These are phyloP conservation scores for Danio jaintianensis DNA, from an alignment of 2,797 vertebrate species.

Conservation along the genomic window DNA sequence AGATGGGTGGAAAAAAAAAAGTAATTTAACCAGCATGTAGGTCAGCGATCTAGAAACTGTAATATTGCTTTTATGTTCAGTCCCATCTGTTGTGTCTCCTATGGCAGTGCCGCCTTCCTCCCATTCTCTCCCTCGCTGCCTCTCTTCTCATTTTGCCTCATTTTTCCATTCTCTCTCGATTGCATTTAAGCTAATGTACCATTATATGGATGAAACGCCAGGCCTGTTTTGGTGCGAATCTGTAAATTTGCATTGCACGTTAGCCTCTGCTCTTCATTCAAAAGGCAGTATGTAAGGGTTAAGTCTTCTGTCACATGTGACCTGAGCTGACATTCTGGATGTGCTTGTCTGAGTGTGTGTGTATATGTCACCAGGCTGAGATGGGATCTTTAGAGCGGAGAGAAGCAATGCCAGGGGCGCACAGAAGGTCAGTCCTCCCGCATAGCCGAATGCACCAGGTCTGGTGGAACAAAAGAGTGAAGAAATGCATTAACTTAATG, in stretches of 20 bases:
- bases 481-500: slow-evolving; percentile 70
- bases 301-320: slow-evolving; percentile 17
- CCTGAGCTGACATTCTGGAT: slow-evolving; percentile 4
- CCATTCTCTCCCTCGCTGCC: background rate
- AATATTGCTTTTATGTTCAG: slow-evolving; percentile 72
- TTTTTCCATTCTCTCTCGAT: slow-evolving; percentile 32
- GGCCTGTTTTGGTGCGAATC: slow-evolving; percentile 61
- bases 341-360: slow-evolving; percentile 1
- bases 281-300: background rate
- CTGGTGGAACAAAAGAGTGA: slow-evolving; percentile 58
- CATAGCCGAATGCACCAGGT: slow-evolving; percentile 1
- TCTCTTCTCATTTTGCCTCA: slow-evolving; percentile 17
- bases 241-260: slow-evolving; percentile 38
- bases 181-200: slow-evolving; percentile 71
- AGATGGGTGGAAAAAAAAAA: slow-evolving; percentile 43
- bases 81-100: slow-evolving; percentile 66
- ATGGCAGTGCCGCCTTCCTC: slow-evolving; percentile 43
- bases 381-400: slow-evolving; percentile 24
- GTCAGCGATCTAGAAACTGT: slow-evolving; percentile 72
- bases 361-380: slow-evolving; percentile 14
- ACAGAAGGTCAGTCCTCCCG: slow-evolving; percentile 7
- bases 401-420: slow-evolving; percentile 9
- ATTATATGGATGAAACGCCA: slow-evolving; percentile 64
- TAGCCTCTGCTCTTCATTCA: slow-evolving; percentile 2
- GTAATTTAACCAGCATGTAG: slow-evolving; percentile 72